A percentile compares a stretch with the other conserved stretches of the same genome.
phyloP scores from a whole-genome alignment of 2,113 vertebrate species.

The Equus przewalskii region DNA sequence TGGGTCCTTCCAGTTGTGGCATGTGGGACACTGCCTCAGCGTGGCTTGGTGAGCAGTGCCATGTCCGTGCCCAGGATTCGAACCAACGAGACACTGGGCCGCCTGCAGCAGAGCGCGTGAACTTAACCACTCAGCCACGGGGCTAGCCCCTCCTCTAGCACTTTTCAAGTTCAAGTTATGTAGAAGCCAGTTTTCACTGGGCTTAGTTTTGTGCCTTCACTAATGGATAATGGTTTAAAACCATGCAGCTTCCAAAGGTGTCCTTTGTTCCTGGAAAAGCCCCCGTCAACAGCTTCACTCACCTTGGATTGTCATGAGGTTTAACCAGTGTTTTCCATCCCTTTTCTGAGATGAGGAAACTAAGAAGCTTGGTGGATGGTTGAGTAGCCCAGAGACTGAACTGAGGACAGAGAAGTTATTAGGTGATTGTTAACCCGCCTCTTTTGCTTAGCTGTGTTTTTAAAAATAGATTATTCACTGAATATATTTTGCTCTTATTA shows the following conservation, averaged over 20 bases:
- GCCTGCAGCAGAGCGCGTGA: too few species aligned
- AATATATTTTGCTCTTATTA: slow-evolving; percentile 7
- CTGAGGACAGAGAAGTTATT: not conserved
- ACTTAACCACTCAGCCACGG: too few species aligned
- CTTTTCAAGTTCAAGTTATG: slow-evolving; percentile 77
- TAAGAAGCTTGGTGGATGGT: not conserved
- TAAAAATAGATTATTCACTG: not conserved
- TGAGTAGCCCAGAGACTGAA: not conserved
- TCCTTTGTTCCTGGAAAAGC: slow-evolving; percentile 32
- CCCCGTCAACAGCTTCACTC: not conserved
- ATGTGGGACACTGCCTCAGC: too few species aligned
- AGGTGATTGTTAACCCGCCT: not conserved
- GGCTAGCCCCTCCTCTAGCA: not conserved
- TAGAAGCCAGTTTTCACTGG: slow-evolving; percentile 74
- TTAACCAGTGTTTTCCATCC: not conserved
- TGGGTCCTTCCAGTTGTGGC: too few species aligned
- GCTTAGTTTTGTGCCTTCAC: slow-evolving; percentile 65
- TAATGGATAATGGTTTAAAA: slow-evolving; percentile 71
- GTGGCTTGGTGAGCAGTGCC: too few species aligned
- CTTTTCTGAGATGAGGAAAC: not conserved
- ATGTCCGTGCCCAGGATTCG: too few species aligned
- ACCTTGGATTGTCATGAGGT: not conserved
- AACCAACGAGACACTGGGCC: too few species aligned
- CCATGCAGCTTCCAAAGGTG: slow-evolving; percentile 55
- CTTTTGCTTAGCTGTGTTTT: slow-evolving; percentile 8